Conservation (phyloP, 2,113 vertebrate genomes). For the Scortum barcoo region DNA sequence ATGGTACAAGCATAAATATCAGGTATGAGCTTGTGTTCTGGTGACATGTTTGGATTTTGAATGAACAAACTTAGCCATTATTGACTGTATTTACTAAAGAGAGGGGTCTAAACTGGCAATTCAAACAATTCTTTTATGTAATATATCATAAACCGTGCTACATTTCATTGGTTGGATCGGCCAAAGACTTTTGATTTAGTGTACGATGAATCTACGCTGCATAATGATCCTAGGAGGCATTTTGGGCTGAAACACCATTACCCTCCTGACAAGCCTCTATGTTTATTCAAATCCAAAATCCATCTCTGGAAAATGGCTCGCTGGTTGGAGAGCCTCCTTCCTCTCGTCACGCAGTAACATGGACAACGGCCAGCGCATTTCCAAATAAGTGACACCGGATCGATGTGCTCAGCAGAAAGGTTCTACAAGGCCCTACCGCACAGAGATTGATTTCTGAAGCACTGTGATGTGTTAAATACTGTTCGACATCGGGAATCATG, state of each 20-base stretch:
- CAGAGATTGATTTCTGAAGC: slow-evolving; percentile 47
- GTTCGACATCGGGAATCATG: slow-evolving; percentile 42
- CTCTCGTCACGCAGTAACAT: slow-evolving; percentile 18
- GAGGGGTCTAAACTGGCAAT: neutral
- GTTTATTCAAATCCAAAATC: slow-evolving; percentile 35
- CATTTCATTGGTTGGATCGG: too few relatives aligned
- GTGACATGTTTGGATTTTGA: neutral
- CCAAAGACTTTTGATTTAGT: neutral
- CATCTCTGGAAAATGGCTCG: slow-evolving; percentile 1
- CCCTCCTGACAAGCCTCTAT: neutral
- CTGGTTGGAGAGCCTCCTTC: slow-evolving; percentile 20
- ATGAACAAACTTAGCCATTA: neutral
- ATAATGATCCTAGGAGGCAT: neutral
- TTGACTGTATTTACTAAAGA: neutral
- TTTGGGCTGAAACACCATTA: neutral
- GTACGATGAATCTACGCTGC: neutral
- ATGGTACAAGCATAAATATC: neutral
- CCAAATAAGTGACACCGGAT: slow-evolving; percentile 38
- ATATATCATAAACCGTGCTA: neutral
- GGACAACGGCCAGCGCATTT: slow-evolving; percentile 18
- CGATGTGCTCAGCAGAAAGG: slow-evolving; percentile 42
- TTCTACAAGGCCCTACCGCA: slow-evolving; percentile 10
- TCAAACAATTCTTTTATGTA: too few relatives aligned
- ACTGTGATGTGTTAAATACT: slow-evolving; percentile 48
- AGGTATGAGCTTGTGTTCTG: neutral